Base-by-base conservation (phyloP, 2,888 invertebrate species). In the Parelbella ahira region DNA sequence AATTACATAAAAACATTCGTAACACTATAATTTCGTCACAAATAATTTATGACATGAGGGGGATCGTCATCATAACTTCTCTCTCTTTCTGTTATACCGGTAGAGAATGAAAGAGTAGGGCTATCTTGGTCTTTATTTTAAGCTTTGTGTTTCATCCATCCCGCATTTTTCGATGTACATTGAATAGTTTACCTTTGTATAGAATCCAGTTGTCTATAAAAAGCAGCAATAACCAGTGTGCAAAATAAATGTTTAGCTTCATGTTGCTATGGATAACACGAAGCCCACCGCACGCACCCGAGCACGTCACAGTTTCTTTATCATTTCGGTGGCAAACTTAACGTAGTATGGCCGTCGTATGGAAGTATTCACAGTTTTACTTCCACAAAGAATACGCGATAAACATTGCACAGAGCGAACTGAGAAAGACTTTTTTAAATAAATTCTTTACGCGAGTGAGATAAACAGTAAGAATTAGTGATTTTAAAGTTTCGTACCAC, bases 301-400 rank as follows among this genome's bases (percentile, higher is more conserved):
- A 33, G 41, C 71, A 79, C 83, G 83, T 83, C 86, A 84, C 79
- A 59, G 63, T 75, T 76, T 74, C 82, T 83, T 86, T 84, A 86
- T 84, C 88, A 88, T 86, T 88, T 81, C 80, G 79, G 83, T 71
- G 79, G 83, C 78, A 84, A 86, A 87, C 88, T 82, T 83, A 81
- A 63, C 84, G 65, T 88, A 89, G 90, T 81, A 90, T 90, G 90
- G 90, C 89, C 89, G 89, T 89, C 83, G 88, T 80, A 66, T 79
- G 88, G 89, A 89, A 88, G 89, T 90, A 90, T 89, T 88, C 89
- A 88, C 89, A 89, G 83, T 89, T 89, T 89, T 89, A 89, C 88
- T 90, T 89, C 89, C 90, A 89, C 86, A 90, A 89, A 89, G 89
- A 89, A 83, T 89, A 88, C 89, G 89, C 89, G 87, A 88, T 89